Conservation (phyloP, 2,888 invertebrate species). For the Allacma fusca region DNA sequence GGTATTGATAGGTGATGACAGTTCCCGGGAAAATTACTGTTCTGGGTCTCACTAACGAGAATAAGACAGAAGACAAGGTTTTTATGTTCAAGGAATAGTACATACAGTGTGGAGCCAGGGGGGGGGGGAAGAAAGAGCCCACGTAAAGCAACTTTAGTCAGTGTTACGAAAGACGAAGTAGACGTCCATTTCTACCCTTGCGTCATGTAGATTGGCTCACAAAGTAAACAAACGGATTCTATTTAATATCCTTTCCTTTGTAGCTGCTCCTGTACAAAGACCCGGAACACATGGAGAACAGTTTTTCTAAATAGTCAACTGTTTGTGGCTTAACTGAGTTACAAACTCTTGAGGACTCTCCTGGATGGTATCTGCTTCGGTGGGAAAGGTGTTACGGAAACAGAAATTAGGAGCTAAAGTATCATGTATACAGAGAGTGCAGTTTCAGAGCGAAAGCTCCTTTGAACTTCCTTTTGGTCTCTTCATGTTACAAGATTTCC, state of each 20-base stretch:
- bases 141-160: constrained; percentile 1
- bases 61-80: no score
- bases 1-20: no score
- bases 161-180: not conserved
- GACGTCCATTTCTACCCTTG: constrained; percentile 26
- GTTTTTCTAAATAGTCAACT: no score
- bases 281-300: no score
- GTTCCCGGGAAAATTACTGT: no score
- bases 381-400: no score
- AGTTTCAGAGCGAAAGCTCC: not conserved
- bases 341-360: no score
- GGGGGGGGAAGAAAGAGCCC: not conserved
- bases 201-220: constrained; percentile 38
- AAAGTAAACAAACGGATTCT: constrained; percentile 43
- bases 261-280: not conserved
- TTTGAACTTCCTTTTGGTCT: not conserved
- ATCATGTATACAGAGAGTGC: not conserved
- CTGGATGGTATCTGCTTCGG: no score
- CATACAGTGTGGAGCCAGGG: not conserved
- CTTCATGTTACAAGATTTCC: not conserved
- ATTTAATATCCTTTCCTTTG: constrained; percentile 39
- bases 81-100: no score
- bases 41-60: no score
- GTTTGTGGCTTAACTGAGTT: no score
- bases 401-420: no score